phyloP scores from a whole-genome alignment of 2,797 vertebrate genomes.

The Podarcis lilfordi region DNA sequence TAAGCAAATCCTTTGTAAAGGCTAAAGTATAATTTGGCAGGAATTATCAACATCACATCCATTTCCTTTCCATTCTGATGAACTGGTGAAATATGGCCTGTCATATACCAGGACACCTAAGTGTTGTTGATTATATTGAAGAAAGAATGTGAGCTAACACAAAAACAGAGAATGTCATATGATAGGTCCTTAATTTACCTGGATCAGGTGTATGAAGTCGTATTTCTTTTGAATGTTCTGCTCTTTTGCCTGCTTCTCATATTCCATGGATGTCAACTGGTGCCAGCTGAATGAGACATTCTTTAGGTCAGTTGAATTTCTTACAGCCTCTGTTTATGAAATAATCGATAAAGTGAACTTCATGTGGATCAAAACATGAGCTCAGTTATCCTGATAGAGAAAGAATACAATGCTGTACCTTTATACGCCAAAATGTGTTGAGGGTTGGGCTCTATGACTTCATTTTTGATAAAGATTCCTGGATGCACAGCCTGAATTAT shows the following conservation, averaged over 20 bases:
- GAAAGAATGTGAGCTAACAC: not conserved
- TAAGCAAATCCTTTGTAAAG: not conserved
- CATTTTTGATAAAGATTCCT: conserved; percentile 53
- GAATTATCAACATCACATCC: not conserved
- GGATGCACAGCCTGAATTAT: conserved; percentile 64
- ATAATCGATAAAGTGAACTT: not conserved
- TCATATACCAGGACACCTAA: not conserved
- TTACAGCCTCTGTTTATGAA: conserved; percentile 70
- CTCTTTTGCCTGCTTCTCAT: conserved; percentile 79
- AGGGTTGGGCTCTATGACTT: conserved; percentile 68
- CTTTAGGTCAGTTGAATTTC: conserved; percentile 77
- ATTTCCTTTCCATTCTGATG: not conserved
- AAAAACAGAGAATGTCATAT: not conserved
- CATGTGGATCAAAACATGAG: not conserved
- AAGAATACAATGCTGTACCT: conserved; percentile 47
- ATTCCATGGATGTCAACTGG: conserved; percentile 81
- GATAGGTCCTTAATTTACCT: conserved; percentile 72
- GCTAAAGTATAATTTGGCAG: not conserved
- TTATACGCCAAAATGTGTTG: conserved; percentile 68
- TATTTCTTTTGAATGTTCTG: conserved; percentile 79
- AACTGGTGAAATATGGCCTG: not conserved
- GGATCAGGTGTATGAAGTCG: conserved; percentile 91
- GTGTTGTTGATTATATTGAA: not conserved
- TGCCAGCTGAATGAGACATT: conserved; percentile 85
- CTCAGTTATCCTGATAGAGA: not conserved